Conservation (phyloP, 2,797 vertebrate species). For the Ciconia nigra region DNA sequence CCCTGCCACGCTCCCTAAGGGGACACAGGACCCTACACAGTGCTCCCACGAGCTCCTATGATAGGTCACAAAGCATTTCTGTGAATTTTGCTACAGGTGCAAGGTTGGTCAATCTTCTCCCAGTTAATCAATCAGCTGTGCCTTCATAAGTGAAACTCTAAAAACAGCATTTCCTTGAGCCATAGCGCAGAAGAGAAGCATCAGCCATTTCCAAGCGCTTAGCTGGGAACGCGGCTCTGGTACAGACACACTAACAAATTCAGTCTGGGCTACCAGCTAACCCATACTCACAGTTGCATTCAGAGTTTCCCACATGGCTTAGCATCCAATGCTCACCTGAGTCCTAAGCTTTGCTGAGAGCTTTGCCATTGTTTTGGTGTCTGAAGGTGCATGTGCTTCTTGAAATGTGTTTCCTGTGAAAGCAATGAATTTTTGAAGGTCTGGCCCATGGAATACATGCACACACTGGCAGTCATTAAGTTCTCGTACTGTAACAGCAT, state of each 20-base stretch:
- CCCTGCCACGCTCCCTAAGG: not conserved
- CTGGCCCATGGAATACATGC: not conserved
- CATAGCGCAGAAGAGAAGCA: not conserved
- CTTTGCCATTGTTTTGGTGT: not conserved
- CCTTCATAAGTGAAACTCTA: not conserved
- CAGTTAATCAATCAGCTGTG: not conserved
- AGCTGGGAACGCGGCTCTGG: not conserved
- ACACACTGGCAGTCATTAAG: rapidly evolving
- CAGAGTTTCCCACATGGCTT: not conserved
- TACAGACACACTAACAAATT: not conserved
- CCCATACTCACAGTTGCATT: rapidly evolving
- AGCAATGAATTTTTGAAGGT: not conserved
- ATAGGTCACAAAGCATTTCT: not conserved
- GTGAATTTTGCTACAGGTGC: not conserved
- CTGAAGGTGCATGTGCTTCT: too few relatives aligned
- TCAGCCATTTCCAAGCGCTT: not conserved
- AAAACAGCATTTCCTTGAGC: not conserved
- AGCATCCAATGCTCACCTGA: not conserved
- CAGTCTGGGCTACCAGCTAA: not conserved
- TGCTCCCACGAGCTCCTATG: not conserved
- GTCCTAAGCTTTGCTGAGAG: not conserved
- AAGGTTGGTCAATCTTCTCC: not conserved
- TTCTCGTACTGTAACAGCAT: not conserved
- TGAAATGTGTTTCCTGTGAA: rapidly evolving
- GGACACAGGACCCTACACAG: not conserved